Evolutionary conservation across 2,888 invertebrate species (phyloP), one percentile per base, ranked within the genome.

Genomic region (Meliscaeva auricollis): DNA sequence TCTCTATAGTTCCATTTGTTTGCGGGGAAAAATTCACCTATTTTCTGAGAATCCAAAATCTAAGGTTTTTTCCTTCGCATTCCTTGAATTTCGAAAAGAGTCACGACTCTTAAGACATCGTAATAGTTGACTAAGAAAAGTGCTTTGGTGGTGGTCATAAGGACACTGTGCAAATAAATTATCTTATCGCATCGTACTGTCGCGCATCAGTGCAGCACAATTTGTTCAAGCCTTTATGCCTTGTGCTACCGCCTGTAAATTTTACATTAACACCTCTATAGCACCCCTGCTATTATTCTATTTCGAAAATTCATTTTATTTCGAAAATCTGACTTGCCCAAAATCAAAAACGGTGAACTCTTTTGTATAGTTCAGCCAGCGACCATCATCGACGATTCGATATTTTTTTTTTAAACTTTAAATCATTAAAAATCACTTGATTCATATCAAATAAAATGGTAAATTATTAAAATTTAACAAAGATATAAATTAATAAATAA

Each of bases 381-480:
- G 66, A 70, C 17, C 84, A 84, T 75, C 73, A 73, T 62, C 79
- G 52, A 72, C 84, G 50, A 76, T 7, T 69, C 52, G 8, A 46
- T 58, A 32, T 74, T 15, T 68, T 54, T 54, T 69, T 35, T 38
- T 62, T 60, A 64, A 17, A 30, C 26, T 7, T 3, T 46, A 75
- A 75, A 66, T 41, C 35, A 46, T 56, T 35, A 44, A 54, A 68
- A 46, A 52, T 66, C 32, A 38, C 35, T 8, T 30, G 17, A 35
- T 77, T 76, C 66, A 58, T 46, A 81, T 81, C 50, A 77, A 77
- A 77, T 46, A 81, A 85, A 81, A 85, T 85, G 85, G 85, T 85
- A 85, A n/a, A 72, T 58, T 75, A 64, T 30, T 46, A 11, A 9
- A 38, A 11, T 35, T 9, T 4, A 26, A 26, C 13, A n/a, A 8